phyloP scores from a whole-genome alignment of 2,888 invertebrate species.

The Drosophila stalkeri region DNA sequence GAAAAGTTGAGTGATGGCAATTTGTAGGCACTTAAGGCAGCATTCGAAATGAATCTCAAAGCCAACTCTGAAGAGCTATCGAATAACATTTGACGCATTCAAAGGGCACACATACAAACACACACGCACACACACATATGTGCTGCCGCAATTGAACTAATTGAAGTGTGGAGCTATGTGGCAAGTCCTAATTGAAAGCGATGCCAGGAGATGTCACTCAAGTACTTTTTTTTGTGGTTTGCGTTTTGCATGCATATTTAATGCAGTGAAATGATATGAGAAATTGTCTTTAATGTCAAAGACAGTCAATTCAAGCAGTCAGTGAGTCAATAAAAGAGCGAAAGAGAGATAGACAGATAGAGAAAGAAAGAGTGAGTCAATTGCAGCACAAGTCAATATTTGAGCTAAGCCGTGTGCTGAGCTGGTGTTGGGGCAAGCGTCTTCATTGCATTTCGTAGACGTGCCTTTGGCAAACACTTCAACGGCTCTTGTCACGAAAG shows the following conservation, averaged over 20 bases:
- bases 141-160: conserved; percentile 40
- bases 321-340: neutral
- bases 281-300: conserved; percentile 48
- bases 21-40: neutral
- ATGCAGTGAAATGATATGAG: conserved; percentile 48
- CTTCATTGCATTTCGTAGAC: conserved; percentile 38
- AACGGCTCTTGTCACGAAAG: conserved; percentile 48
- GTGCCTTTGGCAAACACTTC: conserved; percentile 65
- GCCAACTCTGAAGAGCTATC: conserved; percentile 20
- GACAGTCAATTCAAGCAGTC: conserved; percentile 6
- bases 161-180: conserved; percentile 28
- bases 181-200: conserved; percentile 46
- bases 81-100: conserved; percentile 14
- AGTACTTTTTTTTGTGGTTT: conserved; percentile 16
- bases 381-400: conserved; percentile 57
- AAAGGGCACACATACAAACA: conserved; percentile 8
- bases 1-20: neutral
- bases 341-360: neutral
- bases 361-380: conserved; percentile 6
- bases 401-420: conserved; percentile 28
- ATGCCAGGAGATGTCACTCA: conserved; percentile 16
- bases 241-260: conserved; percentile 37
- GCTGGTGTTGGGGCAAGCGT: conserved; percentile 6
- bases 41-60: conserved; percentile 15
- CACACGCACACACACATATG: neutral